phyloP scores from a whole-genome alignment of 2,888 invertebrate species.

The Cordylochernes scorpioides region DNA sequence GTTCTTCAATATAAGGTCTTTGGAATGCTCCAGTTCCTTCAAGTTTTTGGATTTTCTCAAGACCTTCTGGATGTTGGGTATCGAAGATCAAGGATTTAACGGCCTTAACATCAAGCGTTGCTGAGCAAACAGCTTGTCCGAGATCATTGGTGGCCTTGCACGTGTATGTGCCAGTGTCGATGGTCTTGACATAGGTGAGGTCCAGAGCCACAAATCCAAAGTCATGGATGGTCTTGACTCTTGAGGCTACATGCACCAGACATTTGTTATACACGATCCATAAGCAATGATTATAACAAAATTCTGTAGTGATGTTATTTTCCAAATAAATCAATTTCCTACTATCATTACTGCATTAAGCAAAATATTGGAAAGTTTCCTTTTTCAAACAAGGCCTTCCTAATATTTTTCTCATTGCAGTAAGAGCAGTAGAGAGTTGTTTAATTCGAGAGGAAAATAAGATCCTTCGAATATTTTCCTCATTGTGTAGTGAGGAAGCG shows the following conservation, averaged over 20 bases:
- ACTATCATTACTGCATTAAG: no score
- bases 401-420: no score
- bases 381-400: no score
- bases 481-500: no score
- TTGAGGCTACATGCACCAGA: slow-evolving; percentile 40
- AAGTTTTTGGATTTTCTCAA: slow-evolving; percentile 65
- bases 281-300: no score
- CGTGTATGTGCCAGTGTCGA: slow-evolving; percentile 85
- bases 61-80: slow-evolving; percentile 68
- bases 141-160: slow-evolving; percentile 74
- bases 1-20: slow-evolving; percentile 4
- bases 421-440: no score
- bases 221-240: slow-evolving; percentile 83
- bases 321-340: no score
- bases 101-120: slow-evolving; percentile 50
- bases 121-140: slow-evolving; percentile 81
- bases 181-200: slow-evolving; percentile 76
- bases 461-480: no score
- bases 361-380: no score
- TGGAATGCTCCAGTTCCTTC: slow-evolving; percentile 43
- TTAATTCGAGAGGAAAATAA: no score
- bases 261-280: no score
- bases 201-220: slow-evolving; percentile 96
- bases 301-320: no score
- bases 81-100: slow-evolving; percentile 45